Evolutionary conservation across 2,797 vertebrate genomes (phyloP), one percentile per base, ranked within the genome.

Genomic region (Hippocampus kuda): DNA sequence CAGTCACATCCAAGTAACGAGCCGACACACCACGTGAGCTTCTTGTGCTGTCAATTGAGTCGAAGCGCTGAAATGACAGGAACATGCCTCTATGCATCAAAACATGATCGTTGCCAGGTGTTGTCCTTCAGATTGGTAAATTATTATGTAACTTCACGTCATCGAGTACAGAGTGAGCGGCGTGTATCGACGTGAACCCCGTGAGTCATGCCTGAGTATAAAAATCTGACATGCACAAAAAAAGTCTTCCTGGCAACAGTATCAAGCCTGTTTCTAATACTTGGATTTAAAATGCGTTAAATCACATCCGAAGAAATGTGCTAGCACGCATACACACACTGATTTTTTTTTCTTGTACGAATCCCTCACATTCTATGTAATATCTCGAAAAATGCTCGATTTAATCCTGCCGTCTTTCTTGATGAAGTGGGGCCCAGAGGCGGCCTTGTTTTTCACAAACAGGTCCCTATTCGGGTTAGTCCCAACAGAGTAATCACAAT

Each of bases 391-490:
- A 27, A 48, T 48, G 7, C 18, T 46, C n/a, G 41, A 48, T 16
- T 26, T 24, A 48, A 11, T 69, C 49, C 12, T 59, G 34, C 42
- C 24, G 68, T 72, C 56, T 65, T 73, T 70, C 66, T 72, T 53
- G 24, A 22, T 73, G 74, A 66, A 79, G 49, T 24, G 62, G 68
- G 72, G 81, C 76, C 78, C 74, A 77, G 41, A 81, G 57, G 65
- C 78, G 81, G 80, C 79, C 86, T 84, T 82, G 86, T 81, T 86
- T 75, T 79, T 75, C 67, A 71, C 78, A 72, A 77, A 49, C 68
- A 78, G 75, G 68, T 73, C 68, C 69, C 73, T 68, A 51, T 67
- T 57, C 8, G 46, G 72, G 10, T 70, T 64, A 49, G 42, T 27
- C n/a, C 38, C 53, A 44, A 11, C 24, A 22, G 2, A 6, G n/a